Evolutionary conservation across 2,888 invertebrate species (phyloP).

Genomic region (Megastigmus dorsalis): DNA sequence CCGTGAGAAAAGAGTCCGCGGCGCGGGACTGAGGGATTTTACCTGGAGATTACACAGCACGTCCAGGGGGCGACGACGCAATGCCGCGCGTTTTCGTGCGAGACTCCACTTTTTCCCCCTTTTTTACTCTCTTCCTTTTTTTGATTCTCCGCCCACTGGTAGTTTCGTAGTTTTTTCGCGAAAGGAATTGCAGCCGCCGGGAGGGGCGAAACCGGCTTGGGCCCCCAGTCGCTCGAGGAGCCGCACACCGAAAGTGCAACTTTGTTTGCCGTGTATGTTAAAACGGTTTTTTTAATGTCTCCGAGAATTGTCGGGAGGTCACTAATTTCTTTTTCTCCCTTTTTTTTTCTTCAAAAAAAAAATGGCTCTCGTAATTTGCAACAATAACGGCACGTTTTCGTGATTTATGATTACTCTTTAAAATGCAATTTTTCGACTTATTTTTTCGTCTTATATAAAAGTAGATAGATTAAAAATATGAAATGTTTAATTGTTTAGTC

Average conservation of each 20-base stretch:
- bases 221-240: neutral
- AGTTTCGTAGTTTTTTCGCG: conserved; percentile 41
- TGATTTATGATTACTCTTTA: neutral
- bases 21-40: conserved; percentile 34
- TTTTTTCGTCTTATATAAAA: too few relatives aligned
- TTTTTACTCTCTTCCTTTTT: too few relatives aligned
- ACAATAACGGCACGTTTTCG: too few relatives aligned
- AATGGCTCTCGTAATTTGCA: too few relatives aligned
- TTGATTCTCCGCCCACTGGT: too few relatives aligned
- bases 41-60: conserved; percentile 39
- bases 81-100: neutral
- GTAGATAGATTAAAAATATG: too few relatives aligned
- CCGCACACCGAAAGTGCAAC: conserved; percentile 12
- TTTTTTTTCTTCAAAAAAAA: neutral
- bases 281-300: neutral
- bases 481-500: too few relatives aligned
- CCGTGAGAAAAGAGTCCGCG: conserved; percentile 34
- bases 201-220: conserved; percentile 41
- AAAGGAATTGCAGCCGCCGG: too few relatives aligned
- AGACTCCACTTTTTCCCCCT: too few relatives aligned
- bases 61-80: conserved; percentile 2
- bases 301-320: too few relatives aligned
- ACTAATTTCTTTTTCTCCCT: too few relatives aligned
- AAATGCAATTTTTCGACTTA: too few relatives aligned
- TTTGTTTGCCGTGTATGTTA: neutral